Conservation (phyloP, 2,113 vertebrate genomes). For the Phrynosoma platyrhinos region DNA sequence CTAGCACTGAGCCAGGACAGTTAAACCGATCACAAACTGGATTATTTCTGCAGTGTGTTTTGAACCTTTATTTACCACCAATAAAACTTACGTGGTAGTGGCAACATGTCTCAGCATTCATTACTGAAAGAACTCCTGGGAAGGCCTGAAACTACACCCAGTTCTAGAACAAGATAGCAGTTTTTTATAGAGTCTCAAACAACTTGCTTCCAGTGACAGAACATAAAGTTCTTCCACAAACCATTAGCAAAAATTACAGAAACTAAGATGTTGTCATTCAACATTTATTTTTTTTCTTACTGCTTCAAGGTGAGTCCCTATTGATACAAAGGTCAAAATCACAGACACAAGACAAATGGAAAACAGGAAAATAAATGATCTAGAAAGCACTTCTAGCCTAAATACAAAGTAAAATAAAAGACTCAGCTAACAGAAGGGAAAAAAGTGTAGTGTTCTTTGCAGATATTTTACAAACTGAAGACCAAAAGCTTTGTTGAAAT, state of each 20-base stretch:
- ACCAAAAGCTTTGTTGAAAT: slow-evolving; percentile 25
- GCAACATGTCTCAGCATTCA: too few relatives aligned
- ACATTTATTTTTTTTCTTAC: slow-evolving; percentile 23
- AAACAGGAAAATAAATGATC: slow-evolving; percentile 6
- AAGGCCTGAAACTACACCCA: too few relatives aligned
- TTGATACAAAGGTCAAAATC: slow-evolving; percentile 38
- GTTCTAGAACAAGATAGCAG: background rate
- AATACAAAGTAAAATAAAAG: background rate
- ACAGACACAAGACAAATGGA: slow-evolving; percentile 25
- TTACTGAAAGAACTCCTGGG: too few relatives aligned
- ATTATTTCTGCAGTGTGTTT: too few relatives aligned
- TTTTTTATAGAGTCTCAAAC: background rate
- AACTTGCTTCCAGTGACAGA: background rate
- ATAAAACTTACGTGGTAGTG: too few relatives aligned
- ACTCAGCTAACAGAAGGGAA: background rate
- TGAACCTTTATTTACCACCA: too few relatives aligned
- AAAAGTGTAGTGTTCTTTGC: slow-evolving; percentile 18
- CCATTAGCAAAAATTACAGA: background rate
- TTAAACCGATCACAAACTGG: too few relatives aligned
- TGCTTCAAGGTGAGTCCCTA: slow-evolving; percentile 20
- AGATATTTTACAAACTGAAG: slow-evolving; percentile 32
- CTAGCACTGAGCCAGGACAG: too few relatives aligned
- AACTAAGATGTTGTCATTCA: background rate
- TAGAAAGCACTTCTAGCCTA: slow-evolving; percentile 5
- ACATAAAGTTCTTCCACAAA: background rate